phyloP scores from a whole-genome alignment of 2,113 vertebrate genomes.

The Oryzias melastigma region DNA sequence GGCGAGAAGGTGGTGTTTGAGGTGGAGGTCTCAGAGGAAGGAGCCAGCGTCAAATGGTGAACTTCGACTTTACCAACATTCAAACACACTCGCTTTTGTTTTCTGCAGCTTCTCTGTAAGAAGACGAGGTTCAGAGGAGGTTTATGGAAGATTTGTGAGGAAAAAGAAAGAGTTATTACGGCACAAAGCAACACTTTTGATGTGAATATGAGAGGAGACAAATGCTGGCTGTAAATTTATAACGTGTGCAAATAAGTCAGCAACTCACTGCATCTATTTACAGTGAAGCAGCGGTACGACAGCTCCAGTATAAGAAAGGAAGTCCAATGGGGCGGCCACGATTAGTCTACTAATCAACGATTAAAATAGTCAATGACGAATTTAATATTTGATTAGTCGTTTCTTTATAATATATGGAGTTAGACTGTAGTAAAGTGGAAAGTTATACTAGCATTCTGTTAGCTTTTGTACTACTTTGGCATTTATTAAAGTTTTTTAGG shows the following conservation, averaged over 20 bases:
- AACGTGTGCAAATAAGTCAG: background rate
- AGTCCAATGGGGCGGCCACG: no score
- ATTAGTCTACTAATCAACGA: no score
- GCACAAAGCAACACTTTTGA: background rate
- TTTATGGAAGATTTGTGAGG: background rate
- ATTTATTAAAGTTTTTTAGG: no score
- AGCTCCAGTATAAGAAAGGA: background rate
- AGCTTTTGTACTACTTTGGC: no score
- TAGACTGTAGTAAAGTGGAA: no score
- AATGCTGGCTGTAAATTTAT: background rate
- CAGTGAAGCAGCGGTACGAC: background rate
- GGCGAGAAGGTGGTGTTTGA: conserved; percentile 87
- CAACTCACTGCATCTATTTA: background rate
- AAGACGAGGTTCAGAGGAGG: background rate
- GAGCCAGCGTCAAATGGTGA: conserved; percentile 87
- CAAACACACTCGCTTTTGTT: background rate
- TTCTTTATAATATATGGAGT: no score
- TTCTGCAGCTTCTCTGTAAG: no score
- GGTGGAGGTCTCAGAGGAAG: conserved; percentile 90
- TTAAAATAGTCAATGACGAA: no score
- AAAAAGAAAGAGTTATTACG: background rate
- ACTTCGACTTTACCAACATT: background rate
- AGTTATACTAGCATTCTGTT: no score
- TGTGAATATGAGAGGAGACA: background rate
- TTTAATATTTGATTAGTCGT: no score